A percentile compares a stretch with the other conserved stretches of the same genome.
These are phyloP conservation scores for Phyllostomus hastatus DNA, from an alignment of 2,113 vertebrate species.

Conservation along the genomic window DNA sequence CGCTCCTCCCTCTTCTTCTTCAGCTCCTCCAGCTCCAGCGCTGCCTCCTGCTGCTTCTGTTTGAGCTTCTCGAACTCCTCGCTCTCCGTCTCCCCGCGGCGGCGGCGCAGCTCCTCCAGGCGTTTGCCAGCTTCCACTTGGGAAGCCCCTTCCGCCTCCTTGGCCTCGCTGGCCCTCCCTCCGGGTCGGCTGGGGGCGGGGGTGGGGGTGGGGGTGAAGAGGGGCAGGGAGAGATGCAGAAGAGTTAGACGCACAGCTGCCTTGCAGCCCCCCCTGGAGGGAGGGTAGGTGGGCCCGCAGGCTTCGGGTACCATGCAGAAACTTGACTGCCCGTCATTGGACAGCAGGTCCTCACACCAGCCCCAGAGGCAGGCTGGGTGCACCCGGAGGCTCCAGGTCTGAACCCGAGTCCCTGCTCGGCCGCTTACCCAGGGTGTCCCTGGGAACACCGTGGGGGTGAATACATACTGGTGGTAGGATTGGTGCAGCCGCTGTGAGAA, in stretches of 20 bases:
- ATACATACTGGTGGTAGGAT: neutral
- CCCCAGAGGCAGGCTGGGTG: neutral
- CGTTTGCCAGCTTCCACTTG: constrained; percentile 88
- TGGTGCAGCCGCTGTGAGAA: neutral
- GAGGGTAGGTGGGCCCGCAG: neutral
- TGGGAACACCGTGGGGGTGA: neutral
- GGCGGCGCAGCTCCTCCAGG: constrained; percentile 91
- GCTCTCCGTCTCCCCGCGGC: constrained; percentile 89
- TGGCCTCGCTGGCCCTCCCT: constrained; percentile 75
- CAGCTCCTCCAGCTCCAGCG: constrained; percentile 93
- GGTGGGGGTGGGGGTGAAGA: neutral
- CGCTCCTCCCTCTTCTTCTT: constrained; percentile 94
- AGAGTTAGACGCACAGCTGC: accelerated
- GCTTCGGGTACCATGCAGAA: too few relatives aligned
- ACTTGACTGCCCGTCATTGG: neutral
- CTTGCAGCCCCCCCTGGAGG: accelerated
- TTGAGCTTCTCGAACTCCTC: constrained; percentile 93
- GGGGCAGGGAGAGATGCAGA: neutral
- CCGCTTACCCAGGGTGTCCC: neutral
- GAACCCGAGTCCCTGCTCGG: neutral
- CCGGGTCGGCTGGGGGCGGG: constrained; percentile 79
- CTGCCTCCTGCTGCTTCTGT: constrained; percentile 94
- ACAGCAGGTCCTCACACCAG: neutral
- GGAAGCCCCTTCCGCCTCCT: constrained; percentile 82
- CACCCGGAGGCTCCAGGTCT: neutral